Evolutionary conservation across 2,888 invertebrate species (phyloP).

Genomic region (Acleris sparsana): DNA sequence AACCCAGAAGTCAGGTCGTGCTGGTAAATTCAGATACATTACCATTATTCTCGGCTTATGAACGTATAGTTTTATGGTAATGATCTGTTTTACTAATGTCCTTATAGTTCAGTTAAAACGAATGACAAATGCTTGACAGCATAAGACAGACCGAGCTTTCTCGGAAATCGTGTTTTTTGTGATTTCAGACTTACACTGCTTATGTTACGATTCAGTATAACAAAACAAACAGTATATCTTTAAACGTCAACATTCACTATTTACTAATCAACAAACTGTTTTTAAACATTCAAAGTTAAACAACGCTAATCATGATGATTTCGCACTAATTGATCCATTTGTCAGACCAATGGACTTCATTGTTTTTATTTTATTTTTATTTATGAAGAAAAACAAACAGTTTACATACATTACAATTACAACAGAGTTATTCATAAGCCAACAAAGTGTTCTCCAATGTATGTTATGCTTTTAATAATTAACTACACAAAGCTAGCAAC

Average conservation of each 20-base stretch:
- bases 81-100: constrained; percentile 25
- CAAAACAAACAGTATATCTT: not conserved
- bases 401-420: too few relatives aligned
- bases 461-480: too few relatives aligned
- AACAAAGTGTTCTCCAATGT: too few relatives aligned
- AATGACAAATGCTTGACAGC: constrained; percentile 21
- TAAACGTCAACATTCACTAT: constrained; percentile 1
- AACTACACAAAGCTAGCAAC: too few relatives aligned
- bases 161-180: too few relatives aligned
- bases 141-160: too few relatives aligned
- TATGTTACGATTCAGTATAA: not conserved
- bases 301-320: constrained; percentile 52
- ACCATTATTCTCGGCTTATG: constrained; percentile 44
- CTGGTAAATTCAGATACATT: constrained; percentile 47
- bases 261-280: constrained; percentile 7
- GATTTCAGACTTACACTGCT: too few relatives aligned
- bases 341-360: constrained; percentile 56
- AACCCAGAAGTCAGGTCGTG: constrained; percentile 62
- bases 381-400: too few relatives aligned
- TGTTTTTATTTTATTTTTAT: too few relatives aligned
- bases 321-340: constrained; percentile 67
- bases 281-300: constrained; percentile 27
- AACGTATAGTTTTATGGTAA: constrained; percentile 40
- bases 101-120: constrained; percentile 6
- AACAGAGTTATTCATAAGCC: too few relatives aligned